Evolutionary conservation across 2,888 invertebrate species (phyloP).

Genomic region (Schizaphis graminum): DNA sequence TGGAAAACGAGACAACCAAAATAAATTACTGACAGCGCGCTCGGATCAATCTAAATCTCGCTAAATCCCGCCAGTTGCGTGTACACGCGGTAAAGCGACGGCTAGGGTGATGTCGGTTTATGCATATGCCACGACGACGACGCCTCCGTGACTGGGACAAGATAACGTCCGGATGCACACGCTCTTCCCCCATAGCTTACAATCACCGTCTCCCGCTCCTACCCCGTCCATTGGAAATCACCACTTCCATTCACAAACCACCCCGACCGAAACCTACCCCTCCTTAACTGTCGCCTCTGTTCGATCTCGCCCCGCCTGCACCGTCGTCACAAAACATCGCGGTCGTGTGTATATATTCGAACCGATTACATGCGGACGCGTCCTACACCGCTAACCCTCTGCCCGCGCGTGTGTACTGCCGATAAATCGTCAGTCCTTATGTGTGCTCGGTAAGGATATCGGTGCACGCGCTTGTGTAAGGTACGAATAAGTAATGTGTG

Average conservation of each 20-base stretch:
- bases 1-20: conserved; percentile 55
- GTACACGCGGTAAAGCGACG: not conserved
- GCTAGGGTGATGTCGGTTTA: conserved; percentile 40
- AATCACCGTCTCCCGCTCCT: not conserved
- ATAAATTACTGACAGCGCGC: conserved; percentile 61
- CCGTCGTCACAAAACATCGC: not conserved
- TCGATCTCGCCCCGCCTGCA: not conserved
- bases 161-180: conserved; percentile 56
- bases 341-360: not conserved
- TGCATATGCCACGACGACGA: conserved; percentile 43
- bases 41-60: conserved; percentile 64
- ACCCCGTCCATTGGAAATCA: not conserved
- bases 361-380: not conserved
- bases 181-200: not conserved
- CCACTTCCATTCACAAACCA: not conserved
- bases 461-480: not conserved
- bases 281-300: not conserved
- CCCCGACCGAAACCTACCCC: not conserved
- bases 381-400: not conserved
- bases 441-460: conserved; percentile 5
- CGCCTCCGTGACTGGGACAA: conserved; percentile 30
- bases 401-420: not conserved
- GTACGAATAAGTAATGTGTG: not conserved
- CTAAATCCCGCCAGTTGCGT: conserved; percentile 48
- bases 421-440: conserved; percentile 42